Evolutionary conservation across 1,140 invertebrate species (phyloP).

Genomic region (Metaphire vulgaris): DNA sequence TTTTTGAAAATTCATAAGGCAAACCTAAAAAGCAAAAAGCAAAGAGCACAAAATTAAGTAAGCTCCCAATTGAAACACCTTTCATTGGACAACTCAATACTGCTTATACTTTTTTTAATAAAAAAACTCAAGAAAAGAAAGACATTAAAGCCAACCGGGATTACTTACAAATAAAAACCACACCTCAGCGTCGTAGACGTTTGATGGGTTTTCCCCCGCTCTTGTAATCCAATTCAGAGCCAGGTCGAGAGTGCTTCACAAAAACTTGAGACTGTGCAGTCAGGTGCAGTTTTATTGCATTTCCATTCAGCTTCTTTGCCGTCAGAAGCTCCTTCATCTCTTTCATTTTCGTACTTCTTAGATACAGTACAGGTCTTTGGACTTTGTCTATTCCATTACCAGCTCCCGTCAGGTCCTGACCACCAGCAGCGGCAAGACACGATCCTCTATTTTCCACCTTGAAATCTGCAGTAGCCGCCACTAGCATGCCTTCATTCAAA

Average conservation of each 20-base stretch:
- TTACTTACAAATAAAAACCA: background rate
- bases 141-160: background rate
- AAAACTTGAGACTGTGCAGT: slow-evolving; percentile 79
- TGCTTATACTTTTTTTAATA: too few relatives aligned
- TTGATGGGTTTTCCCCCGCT: background rate
- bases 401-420: too few relatives aligned
- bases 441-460: too few relatives aligned
- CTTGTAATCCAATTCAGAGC: background rate
- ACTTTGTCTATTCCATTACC: too few relatives aligned
- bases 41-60: too few relatives aligned
- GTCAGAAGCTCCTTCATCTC: slow-evolving; percentile 79
- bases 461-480: background rate
- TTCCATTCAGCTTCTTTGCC: slow-evolving; percentile 82
- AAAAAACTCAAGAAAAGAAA: background rate
- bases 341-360: slow-evolving; percentile 92
- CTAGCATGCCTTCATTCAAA: background rate
- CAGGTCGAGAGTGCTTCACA: background rate
- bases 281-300: slow-evolving; percentile 87
- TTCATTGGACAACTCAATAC: too few relatives aligned
- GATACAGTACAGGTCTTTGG: too few relatives aligned
- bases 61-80: too few relatives aligned
- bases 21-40: too few relatives aligned
- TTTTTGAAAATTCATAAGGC: too few relatives aligned
- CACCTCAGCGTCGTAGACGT: background rate
- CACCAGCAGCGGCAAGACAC: too few relatives aligned